Evolutionary conservation across 2,113 vertebrate genomes (phyloP).

Genomic region (Brachionichthys hirsutus): DNA sequence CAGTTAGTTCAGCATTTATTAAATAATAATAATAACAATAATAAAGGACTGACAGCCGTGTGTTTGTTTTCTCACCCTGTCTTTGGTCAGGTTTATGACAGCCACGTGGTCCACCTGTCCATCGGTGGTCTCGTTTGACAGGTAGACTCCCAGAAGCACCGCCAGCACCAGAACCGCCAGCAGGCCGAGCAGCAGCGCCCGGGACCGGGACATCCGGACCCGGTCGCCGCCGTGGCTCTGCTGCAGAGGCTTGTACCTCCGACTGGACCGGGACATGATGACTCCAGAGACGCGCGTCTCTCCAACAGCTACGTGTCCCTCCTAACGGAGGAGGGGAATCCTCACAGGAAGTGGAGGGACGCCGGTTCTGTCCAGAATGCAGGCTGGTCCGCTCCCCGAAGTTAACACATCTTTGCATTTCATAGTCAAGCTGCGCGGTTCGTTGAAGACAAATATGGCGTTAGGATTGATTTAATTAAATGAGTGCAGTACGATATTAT

Average conservation of each 20-base stretch:
- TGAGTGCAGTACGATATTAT: no score
- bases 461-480: no score
- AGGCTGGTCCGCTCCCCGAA: no score
- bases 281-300: background rate
- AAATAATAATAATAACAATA: no score
- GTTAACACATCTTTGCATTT: no score
- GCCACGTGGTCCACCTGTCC: slow-evolving; percentile 24
- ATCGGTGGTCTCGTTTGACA: slow-evolving; percentile 61
- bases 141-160: slow-evolving; percentile 68
- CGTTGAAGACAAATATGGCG: no score
- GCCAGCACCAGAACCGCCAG: slow-evolving; percentile 68
- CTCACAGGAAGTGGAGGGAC: slow-evolving; percentile 43
- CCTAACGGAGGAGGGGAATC: background rate
- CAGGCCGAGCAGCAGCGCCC: slow-evolving; percentile 70
- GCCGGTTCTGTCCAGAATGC: no score
- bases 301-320: slow-evolving; percentile 59
- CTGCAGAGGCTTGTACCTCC: slow-evolving; percentile 65
- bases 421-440: no score
- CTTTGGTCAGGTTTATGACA: slow-evolving; percentile 55
- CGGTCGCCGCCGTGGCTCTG: slow-evolving; percentile 52
- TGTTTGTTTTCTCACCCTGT: slow-evolving; percentile 61
- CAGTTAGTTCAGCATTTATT: no score
- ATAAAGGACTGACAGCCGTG: no score
- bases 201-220: slow-evolving; percentile 53
- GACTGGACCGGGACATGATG: slow-evolving; percentile 76